Conservation (phyloP, 1,140 invertebrate species). For the honey bee (Apis mellifera) region DNA sequence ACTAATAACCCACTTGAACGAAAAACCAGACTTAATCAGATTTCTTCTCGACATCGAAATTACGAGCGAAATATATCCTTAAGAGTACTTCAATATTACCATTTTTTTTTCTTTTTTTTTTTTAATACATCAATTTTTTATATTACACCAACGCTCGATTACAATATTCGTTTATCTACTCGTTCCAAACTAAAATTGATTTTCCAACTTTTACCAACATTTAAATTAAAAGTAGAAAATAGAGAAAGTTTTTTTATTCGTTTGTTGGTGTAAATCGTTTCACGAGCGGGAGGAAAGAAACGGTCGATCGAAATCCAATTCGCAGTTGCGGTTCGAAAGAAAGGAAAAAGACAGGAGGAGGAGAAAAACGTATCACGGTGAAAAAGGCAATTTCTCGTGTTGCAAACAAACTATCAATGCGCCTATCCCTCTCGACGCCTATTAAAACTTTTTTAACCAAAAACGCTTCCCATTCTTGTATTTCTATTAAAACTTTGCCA, state of each 20-base stretch:
- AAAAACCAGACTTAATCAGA: background rate
- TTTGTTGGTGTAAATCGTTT: background rate
- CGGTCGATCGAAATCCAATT: background rate
- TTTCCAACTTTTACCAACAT: background rate
- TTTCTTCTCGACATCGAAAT: no score
- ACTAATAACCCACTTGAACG: background rate
- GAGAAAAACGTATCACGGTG: no score
- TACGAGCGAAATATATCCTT: background rate
- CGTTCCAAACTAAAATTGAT: background rate
- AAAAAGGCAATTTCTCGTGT: background rate
- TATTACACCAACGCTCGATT: no score
- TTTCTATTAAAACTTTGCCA: conserved; percentile 31
- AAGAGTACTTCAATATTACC: background rate
- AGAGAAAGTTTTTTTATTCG: background rate
- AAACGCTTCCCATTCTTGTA: background rate
- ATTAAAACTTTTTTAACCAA: conserved; percentile 34
- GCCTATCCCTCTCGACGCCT: background rate
- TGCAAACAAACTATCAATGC: background rate
- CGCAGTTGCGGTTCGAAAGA: background rate
- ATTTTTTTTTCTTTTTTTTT: no score
- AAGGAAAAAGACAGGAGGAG: background rate
- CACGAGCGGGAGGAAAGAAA: background rate
- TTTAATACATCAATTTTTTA: no score
- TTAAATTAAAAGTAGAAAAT: background rate
- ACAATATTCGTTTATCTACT: no score